A percentile compares a stretch with the other conserved stretches of the same genome.
phyloP scores from a whole-genome alignment of 2,113 vertebrate species.

The Chlorodrepanis virens region DNA sequence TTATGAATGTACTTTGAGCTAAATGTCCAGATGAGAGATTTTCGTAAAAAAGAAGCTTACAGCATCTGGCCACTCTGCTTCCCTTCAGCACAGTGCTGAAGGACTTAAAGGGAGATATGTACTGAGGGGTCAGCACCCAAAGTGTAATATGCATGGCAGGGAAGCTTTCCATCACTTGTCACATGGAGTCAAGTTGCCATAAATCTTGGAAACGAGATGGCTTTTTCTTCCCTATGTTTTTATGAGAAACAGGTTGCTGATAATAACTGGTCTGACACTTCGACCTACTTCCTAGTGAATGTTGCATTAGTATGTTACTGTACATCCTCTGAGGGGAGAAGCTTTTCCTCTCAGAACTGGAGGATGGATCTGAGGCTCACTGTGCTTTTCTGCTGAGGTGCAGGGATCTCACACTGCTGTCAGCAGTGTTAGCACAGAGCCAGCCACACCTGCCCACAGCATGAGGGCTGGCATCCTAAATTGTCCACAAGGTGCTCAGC shows the following conservation, averaged over 20 bases:
- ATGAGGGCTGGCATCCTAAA: neutral
- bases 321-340: neutral
- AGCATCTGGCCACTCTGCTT: conserved; percentile 26
- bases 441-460: neutral
- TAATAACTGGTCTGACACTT: conserved; percentile 58
- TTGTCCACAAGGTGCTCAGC: neutral
- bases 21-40: conserved; percentile 12
- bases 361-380: neutral
- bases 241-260: conserved; percentile 64
- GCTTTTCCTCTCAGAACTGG: neutral
- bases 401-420: neutral
- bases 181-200: conserved; percentile 41
- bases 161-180: conserved; percentile 65
- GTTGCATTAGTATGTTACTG: conserved; percentile 32
- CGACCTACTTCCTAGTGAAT: conserved; percentile 28
- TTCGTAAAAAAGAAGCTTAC: conserved; percentile 28
- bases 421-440: neutral
- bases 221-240: conserved; percentile 53
- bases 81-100: conserved; percentile 31
- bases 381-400: neutral
- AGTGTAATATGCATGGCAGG: conserved; percentile 59
- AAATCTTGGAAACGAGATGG: conserved; percentile 54
- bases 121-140: conserved; percentile 56
- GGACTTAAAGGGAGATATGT: conserved; percentile 57
- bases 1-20: conserved; percentile 31